Base-by-base conservation (phyloP, 2,797 vertebrate species). In the Cossypha polioptera region DNA sequence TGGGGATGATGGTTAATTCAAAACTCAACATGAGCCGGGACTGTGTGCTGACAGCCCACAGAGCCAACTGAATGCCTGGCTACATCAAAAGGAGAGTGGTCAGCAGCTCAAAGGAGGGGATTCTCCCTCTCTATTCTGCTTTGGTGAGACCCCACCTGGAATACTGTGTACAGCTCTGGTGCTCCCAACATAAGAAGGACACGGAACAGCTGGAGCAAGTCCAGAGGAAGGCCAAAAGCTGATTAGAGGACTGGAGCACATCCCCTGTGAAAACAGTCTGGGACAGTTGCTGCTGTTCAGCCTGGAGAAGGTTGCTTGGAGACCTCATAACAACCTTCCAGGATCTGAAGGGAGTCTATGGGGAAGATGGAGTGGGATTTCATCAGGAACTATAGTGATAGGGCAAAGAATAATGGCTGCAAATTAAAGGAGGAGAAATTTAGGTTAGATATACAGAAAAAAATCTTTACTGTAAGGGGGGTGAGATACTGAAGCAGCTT, bases 1-100 rank as follows among this genome's bases (percentile, higher is more conserved):
- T 0, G 0, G 5, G 21, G 28, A 4, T 51, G 25, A 26, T 66
- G 25, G 14, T 13, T 35, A 14, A 16, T 61, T 31, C 15, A 74
- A 59, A 61, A 22, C 15, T 45, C 51, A 66, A 1, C 13, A 1
- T 15, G 8, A 51, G 13, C 5, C 0, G 0, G 24, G 1, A 51
- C 5, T 25, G 10, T 18, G 22, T 2, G 10, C 28, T 65, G 24
- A 33, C 9, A 67, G 7, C 17, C 35, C 47, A 10, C 14, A 22
- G 42, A 59, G 12, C 12, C 21, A 22, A 8, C 5, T 21, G 40
- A 35, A 66, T 40, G 10, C 25, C 26, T 47, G 19, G 8, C 40
- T 67, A 4, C 47, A 54, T 19, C 48, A 40, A 47, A 51, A 66
- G 11, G 4, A 47, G 7, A 18, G 5, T 13, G 16, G 5, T 4